Conservation (phyloP, 2,888 invertebrate genomes). For the Drosophila mayaguana region DNA sequence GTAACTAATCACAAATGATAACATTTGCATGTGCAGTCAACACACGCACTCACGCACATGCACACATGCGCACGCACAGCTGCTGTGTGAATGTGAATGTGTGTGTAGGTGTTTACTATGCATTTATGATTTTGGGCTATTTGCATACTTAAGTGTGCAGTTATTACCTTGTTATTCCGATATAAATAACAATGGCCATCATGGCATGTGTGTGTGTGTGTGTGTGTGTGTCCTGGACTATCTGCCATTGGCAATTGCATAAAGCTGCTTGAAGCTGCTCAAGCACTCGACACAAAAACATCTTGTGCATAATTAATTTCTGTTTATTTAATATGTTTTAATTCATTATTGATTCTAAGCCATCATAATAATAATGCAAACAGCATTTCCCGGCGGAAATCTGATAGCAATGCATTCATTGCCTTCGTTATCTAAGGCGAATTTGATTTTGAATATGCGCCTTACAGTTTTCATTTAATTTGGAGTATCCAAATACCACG, state of each 20-base stretch:
- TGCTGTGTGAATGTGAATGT: too few relatives aligned
- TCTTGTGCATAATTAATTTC: slow-evolving; percentile 79
- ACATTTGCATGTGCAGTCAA: slow-evolving; percentile 74
- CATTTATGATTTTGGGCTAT: slow-evolving; percentile 72
- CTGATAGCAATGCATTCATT: slow-evolving; percentile 1
- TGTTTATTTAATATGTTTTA: slow-evolving; percentile 74
- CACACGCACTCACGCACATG: slow-evolving; percentile 30
- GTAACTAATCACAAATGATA: slow-evolving; percentile 82
- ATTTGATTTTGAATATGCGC: not conserved
- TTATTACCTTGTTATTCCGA: slow-evolving; percentile 81
- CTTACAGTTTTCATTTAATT: slow-evolving; percentile 17
- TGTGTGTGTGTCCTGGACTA: slow-evolving; percentile 26
- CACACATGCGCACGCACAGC: slow-evolving; percentile 12
- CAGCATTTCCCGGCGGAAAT: slow-evolving; percentile 23
- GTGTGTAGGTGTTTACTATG: slow-evolving; percentile 50
- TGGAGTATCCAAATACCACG: slow-evolving; percentile 36
- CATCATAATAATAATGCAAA: slow-evolving; percentile 30
- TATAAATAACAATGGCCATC: slow-evolving; percentile 71
- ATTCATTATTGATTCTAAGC: slow-evolving; percentile 74
- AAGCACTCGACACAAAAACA: slow-evolving; percentile 34
- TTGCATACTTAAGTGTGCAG: slow-evolving; percentile 82
- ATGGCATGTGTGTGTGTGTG: slow-evolving; percentile 9
- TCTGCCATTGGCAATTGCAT: slow-evolving; percentile 55
- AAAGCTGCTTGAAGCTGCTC: slow-evolving; percentile 45
- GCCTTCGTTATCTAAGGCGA: not conserved